Evolutionary conservation across 2,113 vertebrate genomes (phyloP).

Genomic region (Pachypanchax playfairii): DNA sequence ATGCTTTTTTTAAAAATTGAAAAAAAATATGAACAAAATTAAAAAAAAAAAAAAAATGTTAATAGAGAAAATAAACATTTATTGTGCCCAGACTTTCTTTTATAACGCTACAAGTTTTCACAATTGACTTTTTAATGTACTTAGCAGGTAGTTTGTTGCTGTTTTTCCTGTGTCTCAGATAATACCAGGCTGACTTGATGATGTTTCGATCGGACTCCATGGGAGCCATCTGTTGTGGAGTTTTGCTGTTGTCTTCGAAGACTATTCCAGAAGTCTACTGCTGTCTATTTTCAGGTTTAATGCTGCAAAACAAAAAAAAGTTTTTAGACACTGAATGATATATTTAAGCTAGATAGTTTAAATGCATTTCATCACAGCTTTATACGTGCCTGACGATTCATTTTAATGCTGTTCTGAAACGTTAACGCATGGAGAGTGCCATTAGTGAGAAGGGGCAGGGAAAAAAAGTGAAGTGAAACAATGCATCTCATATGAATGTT

Average conservation of each 20-base stretch:
- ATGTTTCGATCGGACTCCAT: slow-evolving; percentile 13
- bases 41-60: background rate
- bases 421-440: slow-evolving; percentile 23
- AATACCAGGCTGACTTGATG: slow-evolving; percentile 16
- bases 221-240: background rate
- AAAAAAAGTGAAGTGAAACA: slow-evolving; percentile 23
- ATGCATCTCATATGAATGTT: slow-evolving; percentile 42
- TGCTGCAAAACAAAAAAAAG: background rate
- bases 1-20: background rate
- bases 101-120: background rate
- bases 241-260: slow-evolving; percentile 4
- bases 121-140: background rate
- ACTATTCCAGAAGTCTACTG: background rate
- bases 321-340: background rate
- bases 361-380: slow-evolving; percentile 10
- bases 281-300: background rate
- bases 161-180: background rate
- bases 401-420: slow-evolving; percentile 16
- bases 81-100: background rate
- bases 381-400: slow-evolving; percentile 19
- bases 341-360: background rate
- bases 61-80: background rate
- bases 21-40: background rate
- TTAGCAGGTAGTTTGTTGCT: background rate
- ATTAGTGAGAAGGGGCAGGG: slow-evolving; percentile 21